Conservation (phyloP, 2,113 vertebrate species). For the Aptenodytes patagonicus region DNA sequence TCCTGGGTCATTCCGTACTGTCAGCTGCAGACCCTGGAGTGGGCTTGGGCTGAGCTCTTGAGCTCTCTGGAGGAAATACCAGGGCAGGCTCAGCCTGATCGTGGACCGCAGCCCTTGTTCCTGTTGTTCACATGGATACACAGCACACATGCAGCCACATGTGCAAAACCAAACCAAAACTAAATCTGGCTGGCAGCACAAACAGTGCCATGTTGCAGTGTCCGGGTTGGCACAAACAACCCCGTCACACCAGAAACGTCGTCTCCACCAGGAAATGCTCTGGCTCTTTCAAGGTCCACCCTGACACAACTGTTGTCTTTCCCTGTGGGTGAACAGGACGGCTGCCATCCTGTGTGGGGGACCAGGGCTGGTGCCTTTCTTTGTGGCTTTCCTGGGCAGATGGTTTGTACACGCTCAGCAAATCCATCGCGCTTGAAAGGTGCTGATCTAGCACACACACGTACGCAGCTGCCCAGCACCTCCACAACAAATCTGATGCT, state of each 20-base stretch:
- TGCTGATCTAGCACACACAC: not conserved
- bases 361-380: not conserved
- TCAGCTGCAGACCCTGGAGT: not conserved
- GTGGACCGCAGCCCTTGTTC: not conserved
- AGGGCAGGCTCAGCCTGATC: not conserved
- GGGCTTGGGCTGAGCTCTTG: not conserved
- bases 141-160: not conserved
- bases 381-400: not conserved
- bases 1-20: not conserved
- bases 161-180: not conserved
- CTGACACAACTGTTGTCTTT: not conserved
- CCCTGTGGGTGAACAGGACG: not conserved
- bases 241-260: fast-evolving
- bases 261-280: not conserved
- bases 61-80: not conserved
- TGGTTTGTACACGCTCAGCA: not conserved
- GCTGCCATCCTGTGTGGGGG: not conserved
- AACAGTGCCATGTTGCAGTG: not conserved
- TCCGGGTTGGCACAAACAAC: not conserved
- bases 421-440: not conserved
- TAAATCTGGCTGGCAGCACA: not conserved
- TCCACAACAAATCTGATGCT: not conserved
- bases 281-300: not conserved
- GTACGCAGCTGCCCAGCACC: not conserved
- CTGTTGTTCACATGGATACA: not conserved